These are phyloP conservation scores for Thecophora atra DNA, from an alignment of 2,888 invertebrate species.

Conservation along the genomic window DNA sequence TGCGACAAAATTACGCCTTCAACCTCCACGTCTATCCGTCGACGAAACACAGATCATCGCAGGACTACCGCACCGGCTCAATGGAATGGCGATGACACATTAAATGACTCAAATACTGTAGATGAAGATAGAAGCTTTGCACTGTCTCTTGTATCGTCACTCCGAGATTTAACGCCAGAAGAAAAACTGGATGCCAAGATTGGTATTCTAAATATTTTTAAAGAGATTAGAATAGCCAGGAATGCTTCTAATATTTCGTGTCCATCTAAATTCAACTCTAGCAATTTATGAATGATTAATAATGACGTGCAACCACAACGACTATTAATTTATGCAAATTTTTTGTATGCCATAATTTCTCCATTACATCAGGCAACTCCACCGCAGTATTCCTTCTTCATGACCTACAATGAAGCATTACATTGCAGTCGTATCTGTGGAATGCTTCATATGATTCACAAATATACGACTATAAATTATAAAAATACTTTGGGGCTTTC, in stretches of 20 bases:
- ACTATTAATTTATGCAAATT: neutral
- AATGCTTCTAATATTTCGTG: neutral
- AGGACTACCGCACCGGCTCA: neutral
- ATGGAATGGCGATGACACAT: neutral
- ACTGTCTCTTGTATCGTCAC: constrained; percentile 31
- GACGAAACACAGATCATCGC: constrained; percentile 7
- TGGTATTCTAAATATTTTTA: constrained; percentile 31
- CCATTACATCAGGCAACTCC: neutral
- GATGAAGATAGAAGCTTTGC: constrained; percentile 35
- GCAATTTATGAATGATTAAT: neutral
- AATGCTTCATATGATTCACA: neutral
- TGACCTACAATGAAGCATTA: neutral
- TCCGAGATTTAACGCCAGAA: constrained; percentile 25
- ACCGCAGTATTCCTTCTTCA: neutral
- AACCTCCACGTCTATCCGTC: neutral
- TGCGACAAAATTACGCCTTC: neutral
- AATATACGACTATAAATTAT: too few relatives aligned
- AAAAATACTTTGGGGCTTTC: too few relatives aligned
- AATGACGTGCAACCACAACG: neutral
- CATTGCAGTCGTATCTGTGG: neutral
- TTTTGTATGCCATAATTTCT: neutral
- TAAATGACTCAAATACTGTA: constrained; percentile 16
- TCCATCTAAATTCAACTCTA: neutral
- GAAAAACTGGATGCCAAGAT: constrained; percentile 32
- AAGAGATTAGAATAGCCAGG: constrained; percentile 18